Base-by-base conservation (phyloP, 2,888 invertebrate species). In the Dicyrtomina minuta region DNA sequence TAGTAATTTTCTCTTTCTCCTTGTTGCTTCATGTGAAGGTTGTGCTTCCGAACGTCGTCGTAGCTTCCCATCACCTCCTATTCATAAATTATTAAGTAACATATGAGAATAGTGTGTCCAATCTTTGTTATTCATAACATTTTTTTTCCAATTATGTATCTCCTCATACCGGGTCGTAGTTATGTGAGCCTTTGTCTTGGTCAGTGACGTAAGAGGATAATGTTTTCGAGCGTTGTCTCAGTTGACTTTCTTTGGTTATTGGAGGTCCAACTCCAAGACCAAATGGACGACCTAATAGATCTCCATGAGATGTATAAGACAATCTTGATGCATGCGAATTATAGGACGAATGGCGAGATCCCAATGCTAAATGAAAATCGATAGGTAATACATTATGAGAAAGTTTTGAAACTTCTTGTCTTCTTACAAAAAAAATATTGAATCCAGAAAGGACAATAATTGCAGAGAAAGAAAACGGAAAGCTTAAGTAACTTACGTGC, bases 291-390 rank as follows among this genome's bases (percentile, higher is more conserved):
- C 91, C 91, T 79, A 94, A 86, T 77, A 93, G 86, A 85, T 96
- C 96, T 62, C 91, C 93, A 83, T 96, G 95, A 43, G 96, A 96
- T 75, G 93, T 95, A 83, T 96, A 96, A 70, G 96, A 95, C 80
- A 94, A 87, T 79, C 93, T 87, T 70, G 94, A 94, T 80, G 93
- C 93, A 83, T 96, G 96, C 73, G 96, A 96, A 79, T 95, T 95
- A 84, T 96, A 95, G 79, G 95, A 96, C 77, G 93, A 94, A 84
- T 95, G 94, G 78, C 95, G 88, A 76, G 95, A 82, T 71, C 91
- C 91, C 85, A 91, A 86, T 80, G 91, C 72, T 64, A n/a, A 8
- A 55, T 13, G 65, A 58, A 26, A 61, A 43, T 22, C 26, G 44
- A 17, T 26, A 22, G 5, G 6, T 33, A 64, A 17, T 17, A 44